A percentile compares a stretch with the other conserved stretches of the same genome.
Conservation (phyloP, 1,140 invertebrate species). For the Eufriesea mexicana region DNA sequence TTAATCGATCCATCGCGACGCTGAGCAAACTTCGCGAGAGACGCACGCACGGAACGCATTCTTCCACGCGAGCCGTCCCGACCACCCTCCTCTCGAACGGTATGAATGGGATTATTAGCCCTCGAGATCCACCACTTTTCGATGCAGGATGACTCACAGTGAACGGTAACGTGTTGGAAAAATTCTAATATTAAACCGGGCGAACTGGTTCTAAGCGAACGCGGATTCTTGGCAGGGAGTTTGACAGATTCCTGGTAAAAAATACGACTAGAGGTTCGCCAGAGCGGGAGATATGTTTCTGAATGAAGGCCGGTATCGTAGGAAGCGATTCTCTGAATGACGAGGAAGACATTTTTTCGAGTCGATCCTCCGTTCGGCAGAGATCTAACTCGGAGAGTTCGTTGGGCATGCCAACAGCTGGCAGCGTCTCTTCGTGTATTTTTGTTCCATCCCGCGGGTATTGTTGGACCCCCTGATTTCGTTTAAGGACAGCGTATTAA, state of each 20-base stretch:
- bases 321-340: neutral
- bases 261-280: too few species aligned
- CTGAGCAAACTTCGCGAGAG: slow-evolving; percentile 21
- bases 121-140: neutral
- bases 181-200: slow-evolving; percentile 7
- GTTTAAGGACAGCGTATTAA: neutral
- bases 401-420: neutral
- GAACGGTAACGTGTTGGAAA: neutral
- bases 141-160: neutral
- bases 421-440: neutral
- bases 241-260: neutral
- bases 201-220: neutral
- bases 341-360: neutral
- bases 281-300: neutral
- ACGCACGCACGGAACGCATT: neutral
- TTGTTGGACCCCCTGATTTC: too few species aligned
- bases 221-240: neutral
- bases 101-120: slow-evolving; percentile 22
- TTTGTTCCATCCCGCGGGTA: neutral
- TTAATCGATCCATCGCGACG: slow-evolving; percentile 32
- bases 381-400: neutral
- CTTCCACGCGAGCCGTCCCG: neutral
- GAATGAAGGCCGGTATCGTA: neutral
- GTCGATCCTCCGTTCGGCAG: neutral
- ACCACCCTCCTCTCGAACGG: neutral